phyloP scores from a whole-genome alignment of 2,797 vertebrate genomes.

The Oceanodroma leucorhoa region DNA sequence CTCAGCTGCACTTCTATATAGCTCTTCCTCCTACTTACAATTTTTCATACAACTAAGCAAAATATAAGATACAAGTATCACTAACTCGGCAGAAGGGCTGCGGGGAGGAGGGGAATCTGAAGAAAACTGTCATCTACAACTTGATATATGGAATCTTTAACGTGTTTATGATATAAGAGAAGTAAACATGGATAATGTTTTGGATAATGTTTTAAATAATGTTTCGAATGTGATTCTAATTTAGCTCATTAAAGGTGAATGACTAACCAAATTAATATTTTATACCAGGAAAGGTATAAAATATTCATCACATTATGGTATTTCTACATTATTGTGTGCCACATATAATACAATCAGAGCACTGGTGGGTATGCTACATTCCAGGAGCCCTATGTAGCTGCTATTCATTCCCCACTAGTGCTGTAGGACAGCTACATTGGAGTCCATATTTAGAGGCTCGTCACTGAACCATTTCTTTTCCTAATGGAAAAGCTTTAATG shows the following conservation, averaged over 20 bases:
- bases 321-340: background rate
- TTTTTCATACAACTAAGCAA: background rate
- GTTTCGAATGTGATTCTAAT: constrained; percentile 11
- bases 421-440: background rate
- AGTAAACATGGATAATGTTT: background rate
- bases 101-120: fast-evolving
- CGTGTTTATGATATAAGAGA: background rate
- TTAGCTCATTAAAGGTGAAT: constrained; percentile 47
- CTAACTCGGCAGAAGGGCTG: background rate
- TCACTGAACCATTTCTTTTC: background rate
- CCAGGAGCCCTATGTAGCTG: background rate
- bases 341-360: background rate
- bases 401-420: background rate
- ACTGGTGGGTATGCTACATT: background rate
- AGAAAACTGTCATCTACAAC: background rate
- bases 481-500: background rate
- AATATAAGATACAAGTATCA: background rate
- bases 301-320: background rate
- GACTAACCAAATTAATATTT: constrained; percentile 38
- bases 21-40: background rate
- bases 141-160: background rate
- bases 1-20: background rate
- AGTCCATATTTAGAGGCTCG: background rate
- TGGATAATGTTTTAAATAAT: background rate
- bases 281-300: background rate